Evolutionary conservation across 23 tunicate species (phyloP), one percentile per base, ranked within the genome.

Genomic region (Oikopleura vanhoeffeni): DNA sequence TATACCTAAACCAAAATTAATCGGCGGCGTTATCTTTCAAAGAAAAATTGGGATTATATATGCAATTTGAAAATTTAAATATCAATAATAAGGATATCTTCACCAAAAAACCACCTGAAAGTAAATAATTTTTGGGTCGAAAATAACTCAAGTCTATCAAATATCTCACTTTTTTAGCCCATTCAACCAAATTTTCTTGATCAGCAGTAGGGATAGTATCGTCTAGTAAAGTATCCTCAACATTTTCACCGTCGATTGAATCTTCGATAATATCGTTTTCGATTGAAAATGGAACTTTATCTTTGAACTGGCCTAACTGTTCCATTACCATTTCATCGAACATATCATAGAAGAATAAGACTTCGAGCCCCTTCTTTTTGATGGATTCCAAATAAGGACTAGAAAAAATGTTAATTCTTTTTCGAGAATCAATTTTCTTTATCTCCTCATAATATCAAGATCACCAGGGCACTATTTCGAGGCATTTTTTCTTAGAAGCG

Each of bases 371-470:
- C 85, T 90, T 93, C 76, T 87, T 86, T 87, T 87, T 90, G 28
- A 91, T 64, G 0, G 98, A 90, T 88, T 93, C 98, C 41, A 77
- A 88, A 84, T 93, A 93, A 0, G 98, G 98, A n/a, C 94, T 89
- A 13, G 98, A n/a, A n/a, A n/a, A n/a, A n/a, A n/a, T n/a, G n/a
- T n/a, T n/a, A n/a, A n/a, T n/a, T n/a, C n/a, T n/a, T n/a, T n/a
- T n/a, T n/a, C n/a, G n/a, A n/a, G n/a, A n/a, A n/a, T n/a, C n/a
- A n/a, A n/a, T n/a, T n/a, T n/a, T n/a, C n/a, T n/a, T n/a, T n/a
- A n/a, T n/a, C n/a, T n/a, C n/a, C n/a, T n/a, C n/a, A n/a, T n/a
- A n/a, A n/a, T n/a, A n/a, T n/a, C n/a, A n/a, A n/a, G n/a, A n/a
- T n/a, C n/a, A n/a, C n/a, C n/a, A n/a, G n/a, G n/a, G n/a, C n/a